A percentile compares a stretch with the other conserved stretches of the same genome.
Conservation (phyloP, 53 echinoderm and acorn worm genomes). For the Paelopatides confundens region DNA sequence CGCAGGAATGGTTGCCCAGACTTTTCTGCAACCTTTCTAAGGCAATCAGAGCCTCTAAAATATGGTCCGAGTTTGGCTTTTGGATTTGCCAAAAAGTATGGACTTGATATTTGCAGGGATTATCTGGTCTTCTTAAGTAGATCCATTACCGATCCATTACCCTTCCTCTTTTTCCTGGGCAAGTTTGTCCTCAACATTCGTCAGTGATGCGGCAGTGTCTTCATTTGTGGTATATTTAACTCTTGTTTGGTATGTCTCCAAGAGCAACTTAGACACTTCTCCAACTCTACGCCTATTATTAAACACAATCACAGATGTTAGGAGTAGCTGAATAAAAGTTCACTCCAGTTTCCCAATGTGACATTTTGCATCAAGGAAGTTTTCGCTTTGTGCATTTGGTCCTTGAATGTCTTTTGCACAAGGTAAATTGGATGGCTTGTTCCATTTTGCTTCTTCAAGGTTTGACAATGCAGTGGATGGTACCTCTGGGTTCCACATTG, state of each 20-base stretch:
- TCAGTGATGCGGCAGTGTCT: neutral
- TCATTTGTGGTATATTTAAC: neutral
- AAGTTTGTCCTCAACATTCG: neutral
- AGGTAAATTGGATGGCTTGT: neutral
- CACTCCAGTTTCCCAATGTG: slow-evolving; percentile 2
- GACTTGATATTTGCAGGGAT: neutral
- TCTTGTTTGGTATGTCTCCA: neutral
- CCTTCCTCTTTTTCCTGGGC: neutral
- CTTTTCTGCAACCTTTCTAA: neutral
- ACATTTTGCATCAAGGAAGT: neutral
- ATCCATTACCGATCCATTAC: slow-evolving; percentile 27
- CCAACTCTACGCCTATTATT: slow-evolving; percentile 23
- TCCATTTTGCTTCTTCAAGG: slow-evolving; percentile 11
- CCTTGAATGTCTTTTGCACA: slow-evolving; percentile 15
- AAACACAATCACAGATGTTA: neutral
- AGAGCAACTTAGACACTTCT: neutral
- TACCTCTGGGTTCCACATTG: slow-evolving; percentile 7
- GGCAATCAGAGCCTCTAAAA: slow-evolving; percentile 9
- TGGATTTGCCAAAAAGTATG: slow-evolving; percentile 19
- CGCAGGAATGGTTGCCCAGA: neutral
- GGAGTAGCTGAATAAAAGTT: too few relatives aligned
- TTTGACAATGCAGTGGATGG: neutral
- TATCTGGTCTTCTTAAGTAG: neutral
- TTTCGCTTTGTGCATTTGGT: slow-evolving; percentile 9
- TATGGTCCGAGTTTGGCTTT: neutral